These are phyloP conservation scores for Tachyglossus aculeatus DNA, from an alignment of 2,797 vertebrate genomes.

Conservation along the genomic window DNA sequence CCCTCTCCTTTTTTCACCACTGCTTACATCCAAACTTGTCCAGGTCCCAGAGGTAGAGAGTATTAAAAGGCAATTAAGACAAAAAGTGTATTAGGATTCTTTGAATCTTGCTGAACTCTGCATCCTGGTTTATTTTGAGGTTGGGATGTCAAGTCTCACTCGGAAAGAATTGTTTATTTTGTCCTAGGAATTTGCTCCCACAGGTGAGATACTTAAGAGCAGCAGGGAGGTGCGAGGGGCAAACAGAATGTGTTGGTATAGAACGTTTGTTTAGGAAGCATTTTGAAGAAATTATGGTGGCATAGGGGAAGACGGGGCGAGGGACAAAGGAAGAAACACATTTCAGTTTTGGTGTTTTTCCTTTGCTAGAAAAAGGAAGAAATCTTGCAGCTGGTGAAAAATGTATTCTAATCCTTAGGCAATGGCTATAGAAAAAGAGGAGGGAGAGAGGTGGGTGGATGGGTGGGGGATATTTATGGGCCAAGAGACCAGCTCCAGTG, in stretches of 20 bases:
- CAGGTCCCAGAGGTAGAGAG: too few relatives aligned
- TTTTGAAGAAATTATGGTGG: background rate
- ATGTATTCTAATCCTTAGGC: background rate
- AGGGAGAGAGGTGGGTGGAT: background rate
- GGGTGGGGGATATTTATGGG: fast-evolving
- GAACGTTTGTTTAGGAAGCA: background rate
- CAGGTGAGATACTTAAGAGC: background rate
- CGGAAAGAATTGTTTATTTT: too few relatives aligned
- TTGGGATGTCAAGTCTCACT: too few relatives aligned
- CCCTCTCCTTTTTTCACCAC: too few relatives aligned
- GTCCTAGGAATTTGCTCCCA: too few relatives aligned
- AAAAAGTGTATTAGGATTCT: too few relatives aligned
- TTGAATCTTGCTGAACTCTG: too few relatives aligned
- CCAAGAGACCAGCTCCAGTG: background rate
- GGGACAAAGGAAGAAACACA: background rate
- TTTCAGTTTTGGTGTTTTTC: background rate
- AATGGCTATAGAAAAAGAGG: background rate
- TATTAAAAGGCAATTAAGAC: too few relatives aligned
- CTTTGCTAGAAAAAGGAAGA: background rate
- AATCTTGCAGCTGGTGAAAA: background rate
- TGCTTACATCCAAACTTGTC: too few relatives aligned
- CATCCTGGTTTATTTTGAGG: too few relatives aligned
- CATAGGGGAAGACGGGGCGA: background rate
- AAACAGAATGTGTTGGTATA: background rate
- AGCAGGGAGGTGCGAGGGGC: background rate